Base-by-base conservation (phyloP, 2,888 invertebrate genomes). In the Hylaea fasciaria region DNA sequence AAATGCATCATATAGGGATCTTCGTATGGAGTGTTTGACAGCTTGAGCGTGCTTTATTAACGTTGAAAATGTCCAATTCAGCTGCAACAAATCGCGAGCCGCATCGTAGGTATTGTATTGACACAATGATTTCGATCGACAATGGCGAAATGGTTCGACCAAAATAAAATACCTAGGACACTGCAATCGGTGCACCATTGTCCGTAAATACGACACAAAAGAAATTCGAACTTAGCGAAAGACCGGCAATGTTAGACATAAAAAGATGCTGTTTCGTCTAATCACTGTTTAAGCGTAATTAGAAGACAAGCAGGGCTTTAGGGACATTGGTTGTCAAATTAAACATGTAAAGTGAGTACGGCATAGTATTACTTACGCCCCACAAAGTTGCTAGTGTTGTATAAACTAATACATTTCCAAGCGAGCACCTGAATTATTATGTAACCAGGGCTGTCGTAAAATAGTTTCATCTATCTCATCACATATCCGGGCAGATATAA, bases 161-260 rank as follows among this genome's bases (percentile, higher is more conserved):
- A 83, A 87, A 89, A 89, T 85, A 88, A 88, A 87, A 84, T 81
- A 81, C 74, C 80, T 81, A 81, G 83, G 80, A 78, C 74, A 72
- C 80, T 82, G 85, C 89, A 89, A 88, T 89, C 83, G 84, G 80
- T 78, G 83, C 73, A 78, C 88, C 79, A 89, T 90, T 89, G 89
- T 90, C 85, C 87, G 78, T 86, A 83, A 87, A 85, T 80, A 81
- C 78, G 77, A 70, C 73, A 86, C 82, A 86, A 87, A 84, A 85
- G 85, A 81, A 84, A 78, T 78, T 74, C 80, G 80, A 78, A 80
- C 81, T 80, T 77, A 81, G 78, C 77, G 73, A 77, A 80, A 80
- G 73, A 72, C 71, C 52, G 53, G 76, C 74, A 75, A 74, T 77
- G 68, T 70, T 73, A 64, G 67, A 71, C 77, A 73, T 74, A 74